Evolutionary conservation across 2,113 vertebrate species (phyloP), one percentile per base, ranked within the genome.

Genomic region (Fulmarus glacialis): DNA sequence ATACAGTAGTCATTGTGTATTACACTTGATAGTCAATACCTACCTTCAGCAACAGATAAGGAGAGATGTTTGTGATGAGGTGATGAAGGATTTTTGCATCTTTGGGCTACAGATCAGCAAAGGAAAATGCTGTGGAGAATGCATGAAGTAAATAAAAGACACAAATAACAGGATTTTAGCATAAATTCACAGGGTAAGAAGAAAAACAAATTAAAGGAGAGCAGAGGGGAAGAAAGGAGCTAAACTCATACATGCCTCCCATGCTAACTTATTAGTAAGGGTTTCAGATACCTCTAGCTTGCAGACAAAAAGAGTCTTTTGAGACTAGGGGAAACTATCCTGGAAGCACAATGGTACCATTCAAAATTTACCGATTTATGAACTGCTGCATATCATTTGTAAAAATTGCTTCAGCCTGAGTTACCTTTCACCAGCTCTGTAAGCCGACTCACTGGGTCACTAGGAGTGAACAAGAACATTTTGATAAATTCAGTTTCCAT

Each of bases 401-500:
- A 97, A 98, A 98, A 98, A 98, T 95, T 96, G 92, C 97, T 97
- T 97, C 91, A 96, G 98, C 92, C 90, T 59, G 90, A 94, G 89
- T 97, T 98, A 97, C 97, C 97, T 98, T 98, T 98, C 98, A 97
- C 97, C 92, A 95, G 96, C 96, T 97, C 97, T 97, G 83, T 93
- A 97, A 98, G 96, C 96, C 89, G 85, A 92, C 98, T 98, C 97
- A 94, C 93, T 97, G 97, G 98, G 98, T 98, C 98, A 98, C 97
- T 93, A 92, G 90, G 94, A 98, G 84, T 95, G 98, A 98, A 97
- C 82, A 97, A 97, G 97, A 98, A 98, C 95, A 97, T 98, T 98
- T 98, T 98, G 98, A 98, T 98, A 98, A 98, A 98, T 98, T 98
- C 98, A 93, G 98, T 98, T 98, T 97, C 98, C 98, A 98, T 99